Evolutionary conservation across 2,888 invertebrate genomes (phyloP), one percentile per base, ranked within the genome.

Genomic region (Microplitis manilae): DNA sequence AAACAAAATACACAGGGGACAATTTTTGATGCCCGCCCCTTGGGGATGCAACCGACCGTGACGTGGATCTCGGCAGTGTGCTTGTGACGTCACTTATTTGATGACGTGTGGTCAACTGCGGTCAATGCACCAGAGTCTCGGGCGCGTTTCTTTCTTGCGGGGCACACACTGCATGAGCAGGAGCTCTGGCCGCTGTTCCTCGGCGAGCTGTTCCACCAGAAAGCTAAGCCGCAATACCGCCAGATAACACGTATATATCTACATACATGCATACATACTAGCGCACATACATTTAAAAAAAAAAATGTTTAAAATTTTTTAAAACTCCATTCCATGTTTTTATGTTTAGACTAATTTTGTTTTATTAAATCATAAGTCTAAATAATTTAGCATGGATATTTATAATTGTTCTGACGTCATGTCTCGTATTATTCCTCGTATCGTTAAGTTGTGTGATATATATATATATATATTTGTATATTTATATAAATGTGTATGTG

Each of bases 41-140:
- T 68, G 77, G 74, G 76, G 82, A 80, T 71, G 82, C 82, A 79
- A 77, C 84, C 78, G 80, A 83, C 82, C 84, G 84, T 86, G 86
- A 85, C 86, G 86, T 86, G 83, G 83, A 72, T 78, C 70, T 74
- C 81, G 73, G 73, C 81, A 82, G 79, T 79, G 77, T 76, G 76
- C 77, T 81, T 79, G 84, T 89, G 89, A 89, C 89, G 89, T 90
- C 89, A 89, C 86, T 86, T 70, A 86, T 87, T 87, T 86, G 89
- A 89, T 90, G 89, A 90, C 89, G 89, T 87, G 88, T 90, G 89
- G 89, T 90, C 89, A 90, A 88, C 88, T 86, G 89, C 89, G 89
- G 89, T 89, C 89, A 89, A 89, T 89, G 90, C 90, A 89, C 90
- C 88, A 86, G 79, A 71, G 78, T 79, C 68, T 79, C 79, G 78